A percentile compares a stretch with the other conserved stretches of the same genome.
These are phyloP conservation scores for Pseudopodoces humilis DNA, from an alignment of 2,113 vertebrate species.

Conservation along the genomic window DNA sequence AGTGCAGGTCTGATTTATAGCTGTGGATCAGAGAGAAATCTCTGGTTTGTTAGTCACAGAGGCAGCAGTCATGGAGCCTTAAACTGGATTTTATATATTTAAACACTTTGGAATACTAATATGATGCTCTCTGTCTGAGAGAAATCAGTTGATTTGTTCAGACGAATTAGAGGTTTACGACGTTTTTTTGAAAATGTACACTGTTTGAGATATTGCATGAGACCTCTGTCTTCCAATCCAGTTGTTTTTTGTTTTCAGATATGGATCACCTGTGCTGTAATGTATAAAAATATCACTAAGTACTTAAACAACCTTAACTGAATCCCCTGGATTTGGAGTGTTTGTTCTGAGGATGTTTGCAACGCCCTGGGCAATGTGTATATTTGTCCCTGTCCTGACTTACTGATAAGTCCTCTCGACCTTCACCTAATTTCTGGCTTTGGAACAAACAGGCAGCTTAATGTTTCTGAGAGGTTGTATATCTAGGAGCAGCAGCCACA, in stretches of 20 bases:
- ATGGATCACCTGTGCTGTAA: neutral
- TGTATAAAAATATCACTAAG: neutral
- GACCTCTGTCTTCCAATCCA: neutral
- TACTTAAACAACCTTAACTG: neutral
- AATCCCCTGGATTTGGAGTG: neutral
- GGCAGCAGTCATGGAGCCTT: neutral
- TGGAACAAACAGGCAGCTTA: neutral
- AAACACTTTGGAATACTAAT: neutral
- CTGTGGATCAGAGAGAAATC: neutral
- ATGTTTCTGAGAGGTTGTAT: neutral
- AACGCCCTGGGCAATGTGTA: neutral
- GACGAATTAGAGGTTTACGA: neutral
- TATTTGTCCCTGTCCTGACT: neutral
- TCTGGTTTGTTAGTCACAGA: neutral
- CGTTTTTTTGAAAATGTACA: neutral
- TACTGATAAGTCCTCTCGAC: slow-evolving; percentile 18
- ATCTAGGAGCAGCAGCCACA: rapidly evolving
- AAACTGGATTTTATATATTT: neutral
- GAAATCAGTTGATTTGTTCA: neutral
- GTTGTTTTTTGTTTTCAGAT: neutral
- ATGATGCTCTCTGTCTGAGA: neutral
- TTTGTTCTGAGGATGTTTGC: neutral
- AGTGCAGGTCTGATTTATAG: neutral
- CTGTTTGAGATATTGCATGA: neutral
- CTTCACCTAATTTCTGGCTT: slow-evolving; percentile 17